Base-by-base conservation (phyloP, 1,140 invertebrate genomes). In the Lepidotrigona ventralis region DNA sequence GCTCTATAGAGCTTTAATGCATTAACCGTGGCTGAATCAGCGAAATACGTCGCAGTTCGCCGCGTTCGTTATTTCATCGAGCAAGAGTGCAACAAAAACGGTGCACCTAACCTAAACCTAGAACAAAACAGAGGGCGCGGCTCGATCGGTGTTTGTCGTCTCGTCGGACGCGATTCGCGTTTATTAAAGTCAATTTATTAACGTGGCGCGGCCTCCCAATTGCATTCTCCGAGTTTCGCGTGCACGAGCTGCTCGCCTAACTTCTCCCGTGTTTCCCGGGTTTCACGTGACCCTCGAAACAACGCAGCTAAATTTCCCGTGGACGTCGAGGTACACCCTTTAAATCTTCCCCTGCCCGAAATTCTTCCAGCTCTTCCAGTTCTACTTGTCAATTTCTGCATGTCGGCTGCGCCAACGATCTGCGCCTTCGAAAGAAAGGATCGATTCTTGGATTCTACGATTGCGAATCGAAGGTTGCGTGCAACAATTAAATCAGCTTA, bases 181-280 rank as follows among this genome's bases (percentile, higher is more conserved):
- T 58, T 80, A 72, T 80, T 58, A 83, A 83, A 74, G 71, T 63
- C 39, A 21, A 69, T 77, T 66, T 70, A 73, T 1, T 1, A 46
- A 39, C 15, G 64, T 26, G 17, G 29, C 26, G 63, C 8, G 64
- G 56, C 64, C 56, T 54, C 70, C 51, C 70, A 86, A 79, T 87
- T 75, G 58, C 53, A 78, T 86, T 86, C 77, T 60, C 51, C 64
- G 71, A 79, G 63, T 76, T 72, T 84, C 60, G 63, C 39, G 54
- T 60, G 54, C 54, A 46, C 39, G 75, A 12, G 21, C 23, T 72
- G 75, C 53, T 39, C 29, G 58, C 2, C 39, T 76, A 86, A 64
- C 75, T 66, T 70, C 64, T 69, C 60, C 70, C 46, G 71, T 76
- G 79, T 87, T 87, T 85, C 60, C 80, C 39, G 39, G 39, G 39